Percentiles rank a stretch among this genome's conserved stretches.
Evolutionary conservation across 2,113 vertebrate species (phyloP).

Genomic region (Eulacestoma nigropectus): DNA sequence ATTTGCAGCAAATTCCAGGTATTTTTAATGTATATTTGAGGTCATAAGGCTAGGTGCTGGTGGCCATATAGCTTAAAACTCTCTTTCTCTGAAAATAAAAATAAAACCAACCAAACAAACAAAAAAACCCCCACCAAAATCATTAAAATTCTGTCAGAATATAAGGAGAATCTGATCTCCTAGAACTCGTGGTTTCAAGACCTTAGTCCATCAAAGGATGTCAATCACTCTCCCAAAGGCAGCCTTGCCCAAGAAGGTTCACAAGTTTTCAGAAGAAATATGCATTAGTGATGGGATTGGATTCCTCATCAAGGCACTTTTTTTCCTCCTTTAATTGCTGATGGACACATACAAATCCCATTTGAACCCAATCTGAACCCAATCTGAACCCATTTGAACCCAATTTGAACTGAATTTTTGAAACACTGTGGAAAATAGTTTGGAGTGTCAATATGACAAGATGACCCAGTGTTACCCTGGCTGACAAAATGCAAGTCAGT

Average conservation of each 20-base stretch:
- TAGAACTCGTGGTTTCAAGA: background rate
- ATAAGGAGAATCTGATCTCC: background rate
- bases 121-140: background rate
- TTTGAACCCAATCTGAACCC: background rate
- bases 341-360: background rate
- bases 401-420: background rate
- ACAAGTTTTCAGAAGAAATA: background rate
- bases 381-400: background rate
- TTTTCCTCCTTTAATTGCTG: background rate
- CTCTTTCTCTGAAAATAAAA: background rate
- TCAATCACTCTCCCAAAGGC: background rate
- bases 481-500: background rate
- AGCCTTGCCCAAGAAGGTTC: background rate
- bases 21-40: background rate
- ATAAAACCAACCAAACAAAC: background rate
- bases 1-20: background rate
- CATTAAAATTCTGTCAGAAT: background rate
- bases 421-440: background rate
- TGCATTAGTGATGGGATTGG: background rate
- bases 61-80: background rate
- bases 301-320: background rate
- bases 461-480: background rate
- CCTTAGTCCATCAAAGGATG: background rate
- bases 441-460: background rate
- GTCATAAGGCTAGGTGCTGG: background rate